Evolutionary conservation across 2,888 invertebrate species (phyloP).

Genomic region (Clivina fossor): DNA sequence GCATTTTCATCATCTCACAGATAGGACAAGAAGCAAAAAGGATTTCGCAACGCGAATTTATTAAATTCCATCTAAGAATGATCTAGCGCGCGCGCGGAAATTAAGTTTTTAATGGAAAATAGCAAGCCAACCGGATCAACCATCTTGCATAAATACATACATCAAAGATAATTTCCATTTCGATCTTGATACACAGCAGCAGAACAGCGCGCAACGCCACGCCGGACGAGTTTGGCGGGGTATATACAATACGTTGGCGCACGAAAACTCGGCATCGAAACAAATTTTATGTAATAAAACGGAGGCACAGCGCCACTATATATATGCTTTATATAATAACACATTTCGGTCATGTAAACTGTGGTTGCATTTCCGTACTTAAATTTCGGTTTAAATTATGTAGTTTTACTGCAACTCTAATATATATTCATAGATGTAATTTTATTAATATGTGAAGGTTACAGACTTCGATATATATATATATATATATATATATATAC

Average conservation of each 20-base stretch:
- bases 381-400: slow-evolving; percentile 8
- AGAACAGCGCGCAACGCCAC: background rate
- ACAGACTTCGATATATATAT: no score
- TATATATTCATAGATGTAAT: no score
- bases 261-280: no score
- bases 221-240: background rate
- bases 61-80: slow-evolving; percentile 29
- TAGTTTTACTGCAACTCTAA: background rate
- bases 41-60: slow-evolving; percentile 18
- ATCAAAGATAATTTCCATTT: slow-evolving; percentile 33
- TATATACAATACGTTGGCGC: no score
- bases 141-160: slow-evolving; percentile 34
- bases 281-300: no score
- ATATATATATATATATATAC: no score
- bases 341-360: slow-evolving; percentile 16
- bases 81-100: slow-evolving; percentile 28
- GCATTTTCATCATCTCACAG: no score
- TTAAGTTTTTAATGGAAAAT: slow-evolving; percentile 33
- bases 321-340: slow-evolving; percentile 24
- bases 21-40: no score
- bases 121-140: slow-evolving; percentile 29
- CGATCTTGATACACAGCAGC: slow-evolving; percentile 26
- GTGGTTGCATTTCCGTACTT: slow-evolving; percentile 30
- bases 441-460: no score
- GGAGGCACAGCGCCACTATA: slow-evolving; percentile 12